Base-by-base conservation (phyloP, 2,888 invertebrate genomes). In the Tiliacea aurago region DNA sequence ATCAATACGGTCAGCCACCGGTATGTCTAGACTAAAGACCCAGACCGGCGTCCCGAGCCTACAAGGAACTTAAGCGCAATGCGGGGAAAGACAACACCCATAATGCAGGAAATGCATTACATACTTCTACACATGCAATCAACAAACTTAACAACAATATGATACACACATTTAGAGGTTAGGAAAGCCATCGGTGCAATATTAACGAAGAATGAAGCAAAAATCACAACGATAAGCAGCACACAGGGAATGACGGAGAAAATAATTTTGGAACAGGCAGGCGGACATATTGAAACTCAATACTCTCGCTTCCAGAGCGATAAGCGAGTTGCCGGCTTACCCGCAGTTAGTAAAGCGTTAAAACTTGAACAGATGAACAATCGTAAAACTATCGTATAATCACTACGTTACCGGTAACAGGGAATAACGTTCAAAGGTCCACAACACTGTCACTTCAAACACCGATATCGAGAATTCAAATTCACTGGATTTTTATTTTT, bases 251-350 rank as follows among this genome's bases (percentile, higher is more conserved):
- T 91, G 92, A 92, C 92, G 90, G 87, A 85, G 85, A 90, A 91
- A 91, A 92, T 91, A 90, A 90, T 93, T 93, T 94, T 93, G 94
- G 93, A 94, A 92, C 93, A 90, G 85, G 85, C 91, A 90, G 93
- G 94, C 95, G 90, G 95, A 95, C 94, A 94, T 94, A 89, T 93
- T 96, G 95, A 91, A 96, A 96, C 93, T 93, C 92, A 93, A 96
- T 92, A 94, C 95, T 90, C 90, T 84, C 90, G 89, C 89, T 87
- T 94, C 94, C 94, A 94, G 93, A 91, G 92, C 92, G 92, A 90
- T 87, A 90, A 88, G 88, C 88, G 88, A 88, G 83, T 76, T 85
- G 88, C 87, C 87, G 84, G 87, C 87, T 86, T 85, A 89, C 84
- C 89, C 83, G 84, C 84, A 83, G 89, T 88, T 89, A 90, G 87